Evolutionary conservation across 2,888 invertebrate species (phyloP), one percentile per base, ranked within the genome.

Genomic region (Apocheima hispidaria): DNA sequence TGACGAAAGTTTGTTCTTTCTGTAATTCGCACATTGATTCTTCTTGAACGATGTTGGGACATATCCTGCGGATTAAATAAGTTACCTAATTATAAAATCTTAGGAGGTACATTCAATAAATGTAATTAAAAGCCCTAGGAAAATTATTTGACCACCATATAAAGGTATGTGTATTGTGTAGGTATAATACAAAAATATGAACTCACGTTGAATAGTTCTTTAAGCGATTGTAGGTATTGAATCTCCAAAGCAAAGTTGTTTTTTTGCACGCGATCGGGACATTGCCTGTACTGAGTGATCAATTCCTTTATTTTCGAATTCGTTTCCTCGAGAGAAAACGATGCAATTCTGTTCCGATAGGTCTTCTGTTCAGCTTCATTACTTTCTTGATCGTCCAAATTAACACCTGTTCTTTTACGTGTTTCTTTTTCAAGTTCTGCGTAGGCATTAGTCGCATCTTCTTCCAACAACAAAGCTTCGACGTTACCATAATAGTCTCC

Each of bases 171-270:
- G 2, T 16, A 4, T 16, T 4, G 16, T 6, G 16, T 21, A 21
- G 9, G 4, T 4, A 36, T 10, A 36, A 36, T 16, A 46, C 4
- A 16, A 18, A 7, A 30, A n/a, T 20, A n/a, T 30, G 2, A 10
- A 78, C 82, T 77, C 68, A 88, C 88, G 59, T 75, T 73, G 55
- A 73, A 87, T 14, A 83, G 69, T 52, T 72, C 74, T 33, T 81
- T 77, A 46, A 66, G 67, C 10, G 79, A 71, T 53, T 75, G 66
- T 54, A 85, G 49, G 20, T 69, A 9, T 52, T 53, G 57, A 66
- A 76, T 78, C 51, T 63, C 53, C 18, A 16, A 46, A 56, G 55
- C 28, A 10, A 74, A 44, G 4, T 48, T 10, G n/a, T 43, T 52
- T 40, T n/a, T 44, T 10, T 62, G n/a, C 0, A 54, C 2, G 14